Conservation (phyloP, 2,113 vertebrate genomes). For the Brachypteracias leptosomus region DNA sequence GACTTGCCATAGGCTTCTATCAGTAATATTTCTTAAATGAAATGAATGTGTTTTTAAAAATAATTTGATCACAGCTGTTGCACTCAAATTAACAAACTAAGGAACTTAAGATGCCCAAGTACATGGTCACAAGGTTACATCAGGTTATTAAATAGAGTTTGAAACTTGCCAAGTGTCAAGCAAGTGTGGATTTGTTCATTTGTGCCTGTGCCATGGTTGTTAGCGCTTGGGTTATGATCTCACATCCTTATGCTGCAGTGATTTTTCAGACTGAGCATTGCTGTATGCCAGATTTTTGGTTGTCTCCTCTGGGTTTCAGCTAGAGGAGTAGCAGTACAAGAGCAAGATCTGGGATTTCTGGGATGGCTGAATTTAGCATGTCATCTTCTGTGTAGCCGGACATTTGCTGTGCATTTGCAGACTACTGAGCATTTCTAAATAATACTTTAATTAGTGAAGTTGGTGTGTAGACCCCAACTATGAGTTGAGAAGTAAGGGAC, state of each 20-base stretch:
- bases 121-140: not conserved
- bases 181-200: not conserved
- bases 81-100: not conserved
- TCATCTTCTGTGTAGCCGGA: not conserved
- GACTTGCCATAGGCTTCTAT: not conserved
- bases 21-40: not conserved
- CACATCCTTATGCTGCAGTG: not conserved
- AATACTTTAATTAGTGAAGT: not conserved
- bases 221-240: not conserved
- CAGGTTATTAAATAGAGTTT: not conserved
- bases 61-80: not conserved
- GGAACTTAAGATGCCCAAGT: not conserved
- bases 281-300: not conserved
- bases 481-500: not conserved
- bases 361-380: not conserved
- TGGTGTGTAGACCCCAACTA: not conserved
- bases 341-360: not conserved
- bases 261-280: not conserved
- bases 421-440: not conserved
- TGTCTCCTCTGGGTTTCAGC: not conserved
- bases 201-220: not conserved
- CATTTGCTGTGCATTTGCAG: not conserved
- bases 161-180: not conserved
- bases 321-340: not conserved
- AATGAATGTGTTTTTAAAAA: not conserved